Evolutionary conservation across 2,888 invertebrate species (phyloP).

Genomic region (Ceratothoa steindachneri): DNA sequence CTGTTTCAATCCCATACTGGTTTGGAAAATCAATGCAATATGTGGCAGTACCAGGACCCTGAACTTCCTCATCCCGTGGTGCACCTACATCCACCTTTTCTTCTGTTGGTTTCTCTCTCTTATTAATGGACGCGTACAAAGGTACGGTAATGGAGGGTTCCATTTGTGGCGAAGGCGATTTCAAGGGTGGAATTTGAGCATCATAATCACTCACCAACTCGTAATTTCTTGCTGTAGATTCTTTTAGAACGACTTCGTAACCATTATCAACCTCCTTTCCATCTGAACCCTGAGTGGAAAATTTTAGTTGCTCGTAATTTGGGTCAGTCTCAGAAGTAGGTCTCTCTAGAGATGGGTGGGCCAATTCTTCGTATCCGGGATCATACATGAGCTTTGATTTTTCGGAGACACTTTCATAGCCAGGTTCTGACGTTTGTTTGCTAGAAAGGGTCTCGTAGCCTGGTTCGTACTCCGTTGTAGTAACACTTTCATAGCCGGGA

Average conservation of each 20-base stretch:
- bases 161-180: constrained; percentile 20
- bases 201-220: constrained; percentile 37
- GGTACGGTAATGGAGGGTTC: constrained; percentile 3
- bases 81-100: not conserved
- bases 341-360: constrained; percentile 19
- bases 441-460: constrained; percentile 41
- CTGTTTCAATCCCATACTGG: no score
- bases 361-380: constrained; percentile 33
- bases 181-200: constrained; percentile 23
- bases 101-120: constrained; percentile 28
- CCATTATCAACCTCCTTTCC: constrained; percentile 34
- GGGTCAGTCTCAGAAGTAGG: constrained; percentile 41
- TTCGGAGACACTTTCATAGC: constrained; percentile 32
- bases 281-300: constrained; percentile 25
- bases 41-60: not conserved
- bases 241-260: constrained; percentile 43
- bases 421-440: constrained; percentile 19
- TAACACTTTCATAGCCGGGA: constrained; percentile 39
- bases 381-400: constrained; percentile 22
- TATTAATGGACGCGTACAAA: constrained; percentile 40
- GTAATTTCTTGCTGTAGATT: constrained; percentile 21
- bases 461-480: constrained; percentile 29
- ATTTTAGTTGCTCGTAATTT: constrained; percentile 45
- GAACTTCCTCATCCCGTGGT: not conserved
- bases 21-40: not conserved